phyloP scores from a whole-genome alignment of 2,113 vertebrate species.

The Struthio camelus region DNA sequence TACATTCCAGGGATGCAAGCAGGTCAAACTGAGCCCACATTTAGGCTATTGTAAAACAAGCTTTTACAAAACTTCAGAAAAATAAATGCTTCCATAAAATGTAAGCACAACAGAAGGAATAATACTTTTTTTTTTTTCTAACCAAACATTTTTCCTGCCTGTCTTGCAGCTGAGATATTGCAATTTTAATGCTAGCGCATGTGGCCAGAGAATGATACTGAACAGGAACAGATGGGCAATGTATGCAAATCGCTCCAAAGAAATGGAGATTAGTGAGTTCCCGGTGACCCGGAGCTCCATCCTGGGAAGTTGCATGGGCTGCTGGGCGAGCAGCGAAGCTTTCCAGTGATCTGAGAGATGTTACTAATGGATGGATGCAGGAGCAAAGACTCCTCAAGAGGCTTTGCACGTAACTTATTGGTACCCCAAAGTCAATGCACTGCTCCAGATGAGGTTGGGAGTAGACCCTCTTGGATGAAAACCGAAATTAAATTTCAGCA shows the following conservation, averaged over 20 bases:
- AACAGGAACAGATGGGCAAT: constrained; percentile 32
- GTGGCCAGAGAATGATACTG: not conserved
- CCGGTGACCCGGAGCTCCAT: not conserved
- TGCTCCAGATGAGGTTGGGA: not conserved
- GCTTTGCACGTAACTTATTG: not conserved
- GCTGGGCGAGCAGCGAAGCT: not conserved
- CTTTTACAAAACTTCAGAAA: not conserved
- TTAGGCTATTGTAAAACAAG: not conserved
- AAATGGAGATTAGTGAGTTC: not conserved
- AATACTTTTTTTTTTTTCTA: not conserved
- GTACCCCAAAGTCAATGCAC: fast-evolving
- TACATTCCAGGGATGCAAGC: not conserved
- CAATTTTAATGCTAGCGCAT: not conserved
- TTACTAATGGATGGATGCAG: fast-evolving
- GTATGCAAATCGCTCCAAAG: not conserved
- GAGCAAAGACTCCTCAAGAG: not conserved
- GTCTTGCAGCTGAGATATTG: constrained; percentile 7
- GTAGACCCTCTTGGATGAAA: not conserved
- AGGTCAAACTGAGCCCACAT: not conserved
- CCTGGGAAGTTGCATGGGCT: not conserved
- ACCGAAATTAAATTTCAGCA: not conserved
- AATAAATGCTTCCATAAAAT: not conserved
- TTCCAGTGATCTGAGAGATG: fast-evolving
- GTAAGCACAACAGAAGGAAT: not conserved
- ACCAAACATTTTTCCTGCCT: not conserved